Conservation (phyloP, 2,797 vertebrate species). For the Lindbergichthys nudifrons region DNA sequence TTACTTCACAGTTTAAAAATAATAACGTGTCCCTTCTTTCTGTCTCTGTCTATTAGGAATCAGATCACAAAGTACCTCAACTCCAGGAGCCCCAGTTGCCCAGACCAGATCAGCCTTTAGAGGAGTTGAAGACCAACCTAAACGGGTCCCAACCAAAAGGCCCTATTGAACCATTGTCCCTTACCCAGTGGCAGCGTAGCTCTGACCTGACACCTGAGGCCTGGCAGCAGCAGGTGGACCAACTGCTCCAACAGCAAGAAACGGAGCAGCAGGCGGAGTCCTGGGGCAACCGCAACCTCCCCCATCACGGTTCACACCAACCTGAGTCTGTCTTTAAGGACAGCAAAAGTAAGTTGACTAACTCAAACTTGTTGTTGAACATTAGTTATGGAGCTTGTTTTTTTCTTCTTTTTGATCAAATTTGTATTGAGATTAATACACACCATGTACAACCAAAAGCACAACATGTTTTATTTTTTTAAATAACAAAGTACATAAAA, state of each 20-base stretch:
- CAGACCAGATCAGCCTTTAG: slow-evolving; percentile 61
- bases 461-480: too few relatives aligned
- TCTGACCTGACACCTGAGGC: slow-evolving; percentile 86
- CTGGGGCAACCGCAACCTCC: slow-evolving; percentile 66
- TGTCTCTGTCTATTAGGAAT: slow-evolving; percentile 61
- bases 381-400: background rate
- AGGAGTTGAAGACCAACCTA: slow-evolving; percentile 52
- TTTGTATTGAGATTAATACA: too few relatives aligned
- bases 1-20: background rate
- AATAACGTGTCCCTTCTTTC: background rate
- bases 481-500: too few relatives aligned
- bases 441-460: too few relatives aligned
- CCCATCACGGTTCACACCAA: slow-evolving; percentile 56
- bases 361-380: background rate
- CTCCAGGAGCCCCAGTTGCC: slow-evolving; percentile 72
- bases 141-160: slow-evolving; percentile 64
- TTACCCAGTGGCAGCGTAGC: slow-evolving; percentile 80
- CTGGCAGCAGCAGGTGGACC: slow-evolving; percentile 88
- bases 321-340: slow-evolving; percentile 82
- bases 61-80: slow-evolving; percentile 67
- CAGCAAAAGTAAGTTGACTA: slow-evolving; percentile 83
- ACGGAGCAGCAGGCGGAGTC: slow-evolving; percentile 75
- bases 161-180: slow-evolving; percentile 58
- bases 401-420: background rate
- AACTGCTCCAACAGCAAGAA: slow-evolving; percentile 81